Percentiles rank a stretch among this genome's conserved stretches.
Conservation (phyloP, 2,888 invertebrate species). For the Thymelicus sylvestris region DNA sequence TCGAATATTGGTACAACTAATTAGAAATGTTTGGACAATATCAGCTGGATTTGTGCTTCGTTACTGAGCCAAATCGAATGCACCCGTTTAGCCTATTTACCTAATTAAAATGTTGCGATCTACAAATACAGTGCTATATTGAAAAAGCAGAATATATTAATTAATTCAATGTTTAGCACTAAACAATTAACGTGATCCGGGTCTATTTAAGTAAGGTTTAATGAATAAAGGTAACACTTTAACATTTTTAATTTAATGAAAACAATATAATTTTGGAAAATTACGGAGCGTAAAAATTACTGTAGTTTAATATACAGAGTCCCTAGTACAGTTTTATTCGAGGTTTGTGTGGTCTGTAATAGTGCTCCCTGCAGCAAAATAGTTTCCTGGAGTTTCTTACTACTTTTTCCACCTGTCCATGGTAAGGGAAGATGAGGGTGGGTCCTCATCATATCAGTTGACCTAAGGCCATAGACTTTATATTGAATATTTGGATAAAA, state of each 20-base stretch:
- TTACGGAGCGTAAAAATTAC: no score
- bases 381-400: no score
- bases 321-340: no score
- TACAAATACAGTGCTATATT: slow-evolving; percentile 17
- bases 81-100: slow-evolving; percentile 30
- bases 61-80: slow-evolving; percentile 29
- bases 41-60: slow-evolving; percentile 25
- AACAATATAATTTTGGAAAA: no score
- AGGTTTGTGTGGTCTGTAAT: no score
- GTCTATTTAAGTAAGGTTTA: not conserved
- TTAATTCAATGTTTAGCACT: not conserved
- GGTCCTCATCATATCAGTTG: no score
- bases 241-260: no score
- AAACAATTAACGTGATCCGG: not conserved
- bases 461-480: not conserved
- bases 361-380: no score
- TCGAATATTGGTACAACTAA: slow-evolving; percentile 25
- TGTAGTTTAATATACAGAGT: no score
- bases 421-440: no score
- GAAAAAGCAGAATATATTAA: slow-evolving; percentile 8
- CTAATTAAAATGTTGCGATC: slow-evolving; percentile 35
- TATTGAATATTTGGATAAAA: not conserved
- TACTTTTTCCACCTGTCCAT: no score
- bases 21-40: slow-evolving; percentile 33
- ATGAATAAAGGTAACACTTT: no score